These are phyloP conservation scores for Eupithecia exiguata DNA, from an alignment of 2,888 invertebrate genomes.

Conservation along the genomic window DNA sequence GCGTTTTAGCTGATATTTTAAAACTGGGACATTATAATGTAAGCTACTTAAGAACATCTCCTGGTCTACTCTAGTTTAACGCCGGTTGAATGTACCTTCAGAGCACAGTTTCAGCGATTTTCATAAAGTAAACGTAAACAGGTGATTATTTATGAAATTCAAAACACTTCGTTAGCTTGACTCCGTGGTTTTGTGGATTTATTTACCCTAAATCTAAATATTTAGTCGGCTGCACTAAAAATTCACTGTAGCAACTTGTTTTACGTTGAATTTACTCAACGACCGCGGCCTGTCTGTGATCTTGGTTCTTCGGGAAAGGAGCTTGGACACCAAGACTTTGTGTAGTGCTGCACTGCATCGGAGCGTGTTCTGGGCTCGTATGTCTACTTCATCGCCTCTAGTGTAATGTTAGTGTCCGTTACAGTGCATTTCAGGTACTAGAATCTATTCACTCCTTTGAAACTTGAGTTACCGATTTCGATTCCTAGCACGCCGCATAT, in stretches of 20 bases:
- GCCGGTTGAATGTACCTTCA: neutral
- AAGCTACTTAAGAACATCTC: neutral
- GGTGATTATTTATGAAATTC: slow-evolving; percentile 10
- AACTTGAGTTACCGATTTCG: no score
- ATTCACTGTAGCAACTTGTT: neutral
- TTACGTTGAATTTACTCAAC: neutral
- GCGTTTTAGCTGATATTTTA: no score
- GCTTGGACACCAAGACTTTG: no score
- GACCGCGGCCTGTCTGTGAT: neutral
- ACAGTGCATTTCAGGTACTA: no score
- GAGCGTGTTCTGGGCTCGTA: no score
- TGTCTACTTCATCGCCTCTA: no score
- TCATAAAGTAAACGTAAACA: slow-evolving; percentile 4
- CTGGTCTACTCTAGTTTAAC: neutral
- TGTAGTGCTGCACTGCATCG: no score
- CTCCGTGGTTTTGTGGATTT: neutral
- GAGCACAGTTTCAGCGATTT: neutral
- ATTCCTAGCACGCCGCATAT: no score
- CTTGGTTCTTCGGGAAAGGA: no score
- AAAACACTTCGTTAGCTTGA: slow-evolving; percentile 6
- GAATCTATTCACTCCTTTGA: no score
- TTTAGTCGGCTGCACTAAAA: neutral
- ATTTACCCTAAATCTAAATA: slow-evolving; percentile 1
- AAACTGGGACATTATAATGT: neutral
- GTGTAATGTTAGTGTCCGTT: no score